Conservation (phyloP, 2,888 invertebrate species). For the Drosophila falleni region DNA sequence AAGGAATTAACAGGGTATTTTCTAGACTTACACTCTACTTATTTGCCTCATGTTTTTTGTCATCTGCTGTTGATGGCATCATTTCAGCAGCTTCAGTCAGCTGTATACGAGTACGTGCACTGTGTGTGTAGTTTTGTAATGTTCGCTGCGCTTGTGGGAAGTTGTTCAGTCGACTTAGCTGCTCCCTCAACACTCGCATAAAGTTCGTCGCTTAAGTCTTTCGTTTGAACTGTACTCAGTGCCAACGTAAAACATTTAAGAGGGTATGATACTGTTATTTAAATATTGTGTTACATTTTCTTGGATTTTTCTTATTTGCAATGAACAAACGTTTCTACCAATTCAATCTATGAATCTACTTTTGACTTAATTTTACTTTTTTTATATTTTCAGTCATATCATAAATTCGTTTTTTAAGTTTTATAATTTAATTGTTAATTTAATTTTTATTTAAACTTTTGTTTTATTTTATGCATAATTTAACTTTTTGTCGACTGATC, state of each 20-base stretch:
- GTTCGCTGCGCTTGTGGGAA: constrained; percentile 68
- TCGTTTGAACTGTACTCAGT: constrained; percentile 46
- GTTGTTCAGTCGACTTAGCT: constrained; percentile 49
- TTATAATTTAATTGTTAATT: too few relatives aligned
- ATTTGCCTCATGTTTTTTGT: constrained; percentile 39
- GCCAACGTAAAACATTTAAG: not conserved
- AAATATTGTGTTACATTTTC: not conserved
- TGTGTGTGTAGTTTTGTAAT: constrained; percentile 63
- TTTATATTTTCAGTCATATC: too few relatives aligned
- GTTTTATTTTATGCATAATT: too few relatives aligned
- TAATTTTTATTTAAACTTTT: too few relatives aligned
- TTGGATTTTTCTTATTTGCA: not conserved
- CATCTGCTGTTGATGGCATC: constrained; percentile 78
- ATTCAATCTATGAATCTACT: too few relatives aligned
- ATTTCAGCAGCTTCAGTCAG: constrained; percentile 75
- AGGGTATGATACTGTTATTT: constrained; percentile 14
- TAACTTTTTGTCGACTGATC: too few relatives aligned
- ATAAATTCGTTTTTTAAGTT: too few relatives aligned
- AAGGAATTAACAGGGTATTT: not conserved
- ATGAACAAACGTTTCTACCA: too few relatives aligned
- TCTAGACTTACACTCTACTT: not conserved
- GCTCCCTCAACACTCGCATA: constrained; percentile 66
- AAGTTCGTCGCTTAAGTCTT: constrained; percentile 75
- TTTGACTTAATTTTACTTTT: too few relatives aligned
- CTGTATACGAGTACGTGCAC: constrained; percentile 55